Evolutionary conservation across 2,113 vertebrate species (phyloP), one percentile per base, ranked within the genome.

Genomic region (Centrocercus urophasianus): DNA sequence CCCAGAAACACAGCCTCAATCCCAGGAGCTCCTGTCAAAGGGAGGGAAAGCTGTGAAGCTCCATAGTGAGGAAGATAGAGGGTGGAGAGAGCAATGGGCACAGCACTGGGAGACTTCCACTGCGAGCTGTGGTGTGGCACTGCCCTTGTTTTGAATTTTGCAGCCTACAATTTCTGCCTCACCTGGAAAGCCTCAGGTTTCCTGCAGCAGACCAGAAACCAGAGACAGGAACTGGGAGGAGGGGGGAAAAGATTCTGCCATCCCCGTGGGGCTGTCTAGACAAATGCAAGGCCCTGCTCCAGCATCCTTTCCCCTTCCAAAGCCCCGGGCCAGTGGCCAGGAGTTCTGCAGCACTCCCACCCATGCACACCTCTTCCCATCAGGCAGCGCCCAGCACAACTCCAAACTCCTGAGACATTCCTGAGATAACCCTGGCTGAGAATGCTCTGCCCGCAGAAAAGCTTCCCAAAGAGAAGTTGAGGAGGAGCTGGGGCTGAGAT

Each of bases 201-300:
- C 59, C 91, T 79, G 77, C 30, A 83, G 72, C 65, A 43, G 22
- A 88, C 43, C 34, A 89, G 67, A 91, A 89, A 79, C 14, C 83
- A 88, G 71, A 91, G 60, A 83, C 15, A 63, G 50, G 45, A 45
- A 7, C 63, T 66, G 63, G 50, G 61, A 91, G 66, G 84, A 84
- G 17, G 10, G 30, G 24, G 34, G 8, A 80, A 86, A 78, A 21
- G 65, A 19, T 25, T 91, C 81, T 83, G 56, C 40, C 54, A 28
- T 92, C 79, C 64, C 74, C 56, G 7, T 0, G 50, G 64, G 78
- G 57, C 36, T 85, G 91, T 93, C 94, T 91, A 90, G 78, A 92
- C 84, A 90, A 95, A 91, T 19, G 60, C 45, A 85, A 11, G 0
- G 52, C 52, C 52, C 22, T 43, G 10, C 28, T 93, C 64, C 82